Base-by-base conservation (phyloP, 1,140 invertebrate genomes). In the Ostrea denselamellosa region DNA sequence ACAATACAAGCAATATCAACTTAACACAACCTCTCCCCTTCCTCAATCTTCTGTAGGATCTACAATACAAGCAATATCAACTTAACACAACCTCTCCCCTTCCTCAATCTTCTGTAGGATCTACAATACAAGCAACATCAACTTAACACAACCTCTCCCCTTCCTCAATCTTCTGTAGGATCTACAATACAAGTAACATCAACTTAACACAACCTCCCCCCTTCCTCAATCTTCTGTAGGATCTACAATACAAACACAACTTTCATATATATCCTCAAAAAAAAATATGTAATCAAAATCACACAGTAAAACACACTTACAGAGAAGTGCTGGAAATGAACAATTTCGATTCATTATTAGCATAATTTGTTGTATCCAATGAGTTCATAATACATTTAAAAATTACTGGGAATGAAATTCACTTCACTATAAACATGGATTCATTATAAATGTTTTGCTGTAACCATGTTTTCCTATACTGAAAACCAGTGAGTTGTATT, bases 31-130 rank as follows among this genome's bases (percentile, higher is more conserved):
- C 98, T 86, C 82, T 93, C 93, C 54, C 90, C 92, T 82, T 94
- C 93, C 94, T 99, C 98, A 91, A 99, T 98, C 92, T 98, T 98
- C 8, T 97, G 96, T 19, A 99, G 95, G 84, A 96, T 96, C 95
- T 95, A 91, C 84, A 89, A 90, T 10, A 85, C 8, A 58, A 22
- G 34, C 7, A 28, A 83, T 17, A n/a, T 68, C 8, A 34, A 71
- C 28, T 65, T 19, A 22, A 28, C 25, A 9, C 44, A 99, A 95
- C 14, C 98, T 86, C 82, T 93, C 93, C 54, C 90, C 92, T 82
- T 94, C 93, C 94, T 99, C 98, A 91, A 99, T 98, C 92, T 98
- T 98, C 8, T 97, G 96, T 19, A 99, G 95, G 84, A 96, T 96
- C 95, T 95, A 91, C 84, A 89, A 90, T 10, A 85, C 8, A 58